Evolutionary conservation across 2,888 invertebrate genomes (phyloP), one percentile per base, ranked within the genome.

Genomic region (Drosophila borealis): DNA sequence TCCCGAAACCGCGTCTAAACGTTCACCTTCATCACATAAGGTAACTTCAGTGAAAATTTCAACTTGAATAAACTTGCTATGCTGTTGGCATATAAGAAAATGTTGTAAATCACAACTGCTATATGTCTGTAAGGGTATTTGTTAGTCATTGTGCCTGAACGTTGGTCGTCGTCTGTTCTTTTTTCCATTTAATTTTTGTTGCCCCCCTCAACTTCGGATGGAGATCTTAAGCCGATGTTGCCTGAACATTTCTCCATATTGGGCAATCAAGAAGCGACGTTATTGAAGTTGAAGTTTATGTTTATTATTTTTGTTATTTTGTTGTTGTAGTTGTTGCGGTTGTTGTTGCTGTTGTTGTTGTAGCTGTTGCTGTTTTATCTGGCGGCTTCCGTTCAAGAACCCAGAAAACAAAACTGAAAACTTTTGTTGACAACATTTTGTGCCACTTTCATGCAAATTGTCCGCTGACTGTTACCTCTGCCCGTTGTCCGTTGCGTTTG

Each of bases 361-460:
- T 51, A 55, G 57, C 34, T 59, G 25, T 41, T 65, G 59, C 53
- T 51, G 50, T 81, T 84, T 70, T 69, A 67, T 79, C 70, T 67
- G 67, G 25, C 62, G 71, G 71, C 82, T 88, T 88, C 88, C 83
- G 86, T 85, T 77, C 39, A 48, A 65, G 82, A 61, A 71, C 74
- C 60, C 67, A 71, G 68, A 74, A 70, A 74, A 65, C 57, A 41
- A 64, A 66, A 68, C 68, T 68, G 36, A 60, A 81, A 71, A 74
- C 56, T 62, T 59, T 67, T 46, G 70, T 70, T 74, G 70, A 80
- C 74, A 82, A 68, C 71, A 63, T 56, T 82, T 67, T 78, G 78
- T 89, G 85, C 85, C 85, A 89, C 89, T 85, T 85, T 89, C 85
- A 87, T 85, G 85, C 88, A 89, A 89, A 89, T 81, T 82, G 68